A percentile compares a stretch with the other conserved stretches of the same genome.
phyloP scores from a whole-genome alignment of 2,888 invertebrate species.

The Volucella bombylans region DNA sequence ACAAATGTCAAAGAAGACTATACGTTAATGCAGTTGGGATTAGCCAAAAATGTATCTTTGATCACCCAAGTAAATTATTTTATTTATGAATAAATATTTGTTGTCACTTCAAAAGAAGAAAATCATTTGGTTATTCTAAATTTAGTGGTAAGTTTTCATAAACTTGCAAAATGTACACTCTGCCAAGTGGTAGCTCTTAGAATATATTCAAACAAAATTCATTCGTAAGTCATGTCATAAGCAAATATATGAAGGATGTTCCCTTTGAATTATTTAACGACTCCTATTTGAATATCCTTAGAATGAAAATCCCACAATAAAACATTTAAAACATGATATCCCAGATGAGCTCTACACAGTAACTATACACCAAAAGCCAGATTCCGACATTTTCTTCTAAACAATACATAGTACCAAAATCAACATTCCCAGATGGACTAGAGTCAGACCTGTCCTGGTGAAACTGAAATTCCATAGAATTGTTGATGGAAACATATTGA shows the following conservation, averaged over 20 bases:
- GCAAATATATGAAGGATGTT: constrained; percentile 22
- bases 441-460: no score
- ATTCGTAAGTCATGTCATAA: constrained; percentile 21
- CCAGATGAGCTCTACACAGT: constrained; percentile 3
- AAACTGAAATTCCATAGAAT: constrained; percentile 4
- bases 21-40: no score
- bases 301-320: constrained; percentile 23
- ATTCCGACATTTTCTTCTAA: constrained; percentile 15
- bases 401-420: neutral
- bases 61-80: no score
- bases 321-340: constrained; percentile 48
- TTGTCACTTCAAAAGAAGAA: no score
- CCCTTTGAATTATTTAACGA: constrained; percentile 28
- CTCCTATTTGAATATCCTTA: constrained; percentile 1
- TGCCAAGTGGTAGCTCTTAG: neutral
- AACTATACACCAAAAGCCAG: constrained; percentile 12
- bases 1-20: no score
- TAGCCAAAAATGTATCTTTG: no score
- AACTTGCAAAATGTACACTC: constrained; percentile 36
- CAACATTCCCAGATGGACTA: neutral
- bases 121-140: neutral
- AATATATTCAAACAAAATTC: no score
- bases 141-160: constrained; percentile 15
- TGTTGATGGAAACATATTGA: constrained; percentile 48
- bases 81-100: no score